These are phyloP conservation scores for Lagria hirta DNA, from an alignment of 2,888 invertebrate genomes.

Conservation along the genomic window DNA sequence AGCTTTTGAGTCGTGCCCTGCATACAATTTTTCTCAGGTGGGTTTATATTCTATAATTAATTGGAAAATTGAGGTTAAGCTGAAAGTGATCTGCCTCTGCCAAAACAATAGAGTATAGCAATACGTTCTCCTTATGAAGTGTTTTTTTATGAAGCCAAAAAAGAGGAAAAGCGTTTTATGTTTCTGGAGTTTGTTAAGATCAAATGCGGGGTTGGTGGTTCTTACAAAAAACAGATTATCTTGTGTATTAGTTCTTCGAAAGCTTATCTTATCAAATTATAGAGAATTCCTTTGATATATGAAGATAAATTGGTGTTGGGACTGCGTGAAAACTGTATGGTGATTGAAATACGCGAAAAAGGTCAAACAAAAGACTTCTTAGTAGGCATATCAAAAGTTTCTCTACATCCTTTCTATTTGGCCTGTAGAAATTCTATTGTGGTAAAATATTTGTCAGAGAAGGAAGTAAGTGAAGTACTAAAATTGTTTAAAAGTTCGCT, in stretches of 20 bases:
- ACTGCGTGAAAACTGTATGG: conserved; percentile 59
- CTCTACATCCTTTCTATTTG: conserved; percentile 63
- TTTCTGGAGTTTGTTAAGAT: no score
- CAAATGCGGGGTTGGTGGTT: no score
- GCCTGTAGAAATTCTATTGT: conserved; percentile 61
- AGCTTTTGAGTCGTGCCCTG: conserved; percentile 51
- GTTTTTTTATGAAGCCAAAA: no score
- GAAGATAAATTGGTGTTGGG: conserved; percentile 58
- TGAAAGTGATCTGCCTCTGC: no score
- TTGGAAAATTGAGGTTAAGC: conserved; percentile 1
- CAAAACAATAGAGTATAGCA: no score
- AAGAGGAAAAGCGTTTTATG: no score
- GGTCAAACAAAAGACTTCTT: conserved; percentile 48
- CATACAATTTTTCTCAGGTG: conserved; percentile 58
- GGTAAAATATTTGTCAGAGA: conserved; percentile 57
- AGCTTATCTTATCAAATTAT: no score
- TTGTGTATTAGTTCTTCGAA: no score
- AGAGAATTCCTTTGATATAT: conserved; percentile 60
- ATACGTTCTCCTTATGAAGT: no score
- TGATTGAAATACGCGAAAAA: conserved; percentile 59
- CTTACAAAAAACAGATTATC: no score
- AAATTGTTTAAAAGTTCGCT: conserved; percentile 11
- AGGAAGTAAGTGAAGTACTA: conserved; percentile 52
- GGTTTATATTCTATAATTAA: no score
- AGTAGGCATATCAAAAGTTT: conserved; percentile 58